phyloP scores from a whole-genome alignment of 2,113 vertebrate genomes.

The Scomber colias region DNA sequence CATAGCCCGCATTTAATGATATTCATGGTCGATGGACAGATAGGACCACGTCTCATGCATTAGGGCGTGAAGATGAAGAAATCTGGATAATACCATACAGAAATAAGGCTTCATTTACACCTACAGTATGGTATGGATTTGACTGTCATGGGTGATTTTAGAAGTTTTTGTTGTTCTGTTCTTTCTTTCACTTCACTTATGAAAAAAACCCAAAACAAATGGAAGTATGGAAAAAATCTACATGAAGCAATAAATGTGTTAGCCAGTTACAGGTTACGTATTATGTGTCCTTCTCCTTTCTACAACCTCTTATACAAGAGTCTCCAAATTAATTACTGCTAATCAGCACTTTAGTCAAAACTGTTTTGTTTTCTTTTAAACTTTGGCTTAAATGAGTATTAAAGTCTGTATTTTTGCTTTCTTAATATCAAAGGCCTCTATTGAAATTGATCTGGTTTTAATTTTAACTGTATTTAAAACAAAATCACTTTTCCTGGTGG shows the following conservation, averaged over 20 bases:
- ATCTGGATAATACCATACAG: conserved; percentile 14
- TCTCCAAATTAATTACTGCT: not conserved
- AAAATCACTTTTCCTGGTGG: not conserved
- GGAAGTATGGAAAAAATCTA: not conserved
- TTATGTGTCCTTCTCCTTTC: too few species aligned
- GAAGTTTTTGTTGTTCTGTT: too few species aligned
- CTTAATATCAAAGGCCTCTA: not conserved
- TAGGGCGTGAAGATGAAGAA: conserved; percentile 35
- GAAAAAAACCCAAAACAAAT: too few species aligned
- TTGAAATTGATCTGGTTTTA: conserved; percentile 4
- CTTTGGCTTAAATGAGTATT: not conserved
- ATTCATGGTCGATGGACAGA: conserved; percentile 38
- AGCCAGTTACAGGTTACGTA: too few species aligned
- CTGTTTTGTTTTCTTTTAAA: not conserved
- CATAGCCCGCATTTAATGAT: conserved; percentile 54
- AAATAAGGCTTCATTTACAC: not conserved
- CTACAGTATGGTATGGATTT: not conserved
- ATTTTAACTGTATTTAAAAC: not conserved
- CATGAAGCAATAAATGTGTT: too few species aligned
- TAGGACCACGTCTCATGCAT: conserved; percentile 32
- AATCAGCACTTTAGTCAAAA: not conserved
- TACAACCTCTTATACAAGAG: too few species aligned
- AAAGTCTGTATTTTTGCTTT: not conserved
- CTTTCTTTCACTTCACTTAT: too few species aligned
- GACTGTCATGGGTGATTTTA: not conserved